Percentiles rank a stretch among this genome's conserved stretches.
Evolutionary conservation across 2,888 invertebrate genomes (phyloP).

Genomic region (Meandrusa payeni): DNA sequence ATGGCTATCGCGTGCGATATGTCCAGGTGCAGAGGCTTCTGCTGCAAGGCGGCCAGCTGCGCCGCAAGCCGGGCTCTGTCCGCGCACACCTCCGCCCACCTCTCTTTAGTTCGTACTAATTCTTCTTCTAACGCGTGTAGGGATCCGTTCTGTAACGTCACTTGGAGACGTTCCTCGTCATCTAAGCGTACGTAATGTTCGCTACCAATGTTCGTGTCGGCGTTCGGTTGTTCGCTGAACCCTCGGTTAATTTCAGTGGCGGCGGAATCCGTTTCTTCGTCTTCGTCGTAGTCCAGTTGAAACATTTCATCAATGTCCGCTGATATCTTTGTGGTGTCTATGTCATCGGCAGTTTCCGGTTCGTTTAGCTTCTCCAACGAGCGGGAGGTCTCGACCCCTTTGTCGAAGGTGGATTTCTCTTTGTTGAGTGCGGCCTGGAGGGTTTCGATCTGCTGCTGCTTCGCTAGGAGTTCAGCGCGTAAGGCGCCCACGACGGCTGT

Average conservation of each 20-base stretch:
- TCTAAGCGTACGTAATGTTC: slow-evolving; percentile 53
- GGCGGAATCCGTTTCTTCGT: slow-evolving; percentile 64
- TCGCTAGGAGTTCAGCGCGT: slow-evolving; percentile 48
- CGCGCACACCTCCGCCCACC: slow-evolving; percentile 83
- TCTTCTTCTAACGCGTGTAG: slow-evolving; percentile 86
- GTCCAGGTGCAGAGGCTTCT: slow-evolving; percentile 78
- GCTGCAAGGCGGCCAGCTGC: slow-evolving; percentile 81
- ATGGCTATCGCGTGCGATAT: slow-evolving; percentile 81
- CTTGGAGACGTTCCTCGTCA: slow-evolving; percentile 50
- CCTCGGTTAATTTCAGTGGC: slow-evolving; percentile 57
- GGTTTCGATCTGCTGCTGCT: slow-evolving; percentile 40
- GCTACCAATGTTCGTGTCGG: slow-evolving; percentile 32
- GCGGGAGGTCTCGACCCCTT: slow-evolving; percentile 34
- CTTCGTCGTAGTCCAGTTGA: slow-evolving; percentile 66
- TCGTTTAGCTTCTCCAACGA: slow-evolving; percentile 43
- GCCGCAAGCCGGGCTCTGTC: slow-evolving; percentile 82
- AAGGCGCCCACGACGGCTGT: slow-evolving; percentile 60
- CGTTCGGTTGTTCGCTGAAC: slow-evolving; percentile 27
- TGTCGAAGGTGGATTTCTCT: slow-evolving; percentile 38
- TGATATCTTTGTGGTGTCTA: slow-evolving; percentile 61
- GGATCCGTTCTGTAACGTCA: slow-evolving; percentile 72
- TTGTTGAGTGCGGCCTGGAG: slow-evolving; percentile 34
- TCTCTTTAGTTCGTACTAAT: slow-evolving; percentile 86
- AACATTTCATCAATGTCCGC: slow-evolving; percentile 74
- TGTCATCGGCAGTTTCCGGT: slow-evolving; percentile 33